Conservation (phyloP, 37 sponge, comb jelly and placozoan genomes). For the Beroe forskalii region DNA sequence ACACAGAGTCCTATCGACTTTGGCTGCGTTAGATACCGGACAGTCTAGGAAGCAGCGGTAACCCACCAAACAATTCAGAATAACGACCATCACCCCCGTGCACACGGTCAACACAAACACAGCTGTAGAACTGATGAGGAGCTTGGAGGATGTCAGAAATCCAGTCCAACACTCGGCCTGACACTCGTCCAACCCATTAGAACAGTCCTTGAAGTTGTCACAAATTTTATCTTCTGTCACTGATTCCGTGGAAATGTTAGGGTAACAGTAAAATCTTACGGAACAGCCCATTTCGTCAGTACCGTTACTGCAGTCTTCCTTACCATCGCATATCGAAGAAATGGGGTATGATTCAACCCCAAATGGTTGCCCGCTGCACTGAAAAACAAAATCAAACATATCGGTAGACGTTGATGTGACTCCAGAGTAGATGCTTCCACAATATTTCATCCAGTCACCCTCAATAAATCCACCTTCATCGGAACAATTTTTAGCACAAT, state of each 20-base stretch:
- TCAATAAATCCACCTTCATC: background rate
- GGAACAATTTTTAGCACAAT: background rate
- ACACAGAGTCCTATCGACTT: background rate
- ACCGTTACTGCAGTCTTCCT: constrained; percentile 23
- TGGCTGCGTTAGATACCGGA: background rate
- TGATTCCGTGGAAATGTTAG: background rate
- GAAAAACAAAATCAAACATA: background rate
- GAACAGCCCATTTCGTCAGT: background rate
- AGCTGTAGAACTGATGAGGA: background rate
- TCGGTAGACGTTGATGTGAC: background rate
- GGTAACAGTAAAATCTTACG: background rate
- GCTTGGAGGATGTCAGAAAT: background rate
- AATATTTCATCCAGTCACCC: background rate
- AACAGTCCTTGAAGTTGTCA: constrained; percentile 35
- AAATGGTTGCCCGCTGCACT: background rate
- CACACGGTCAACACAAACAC: background rate
- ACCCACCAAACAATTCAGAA: background rate
- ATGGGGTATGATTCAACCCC: background rate
- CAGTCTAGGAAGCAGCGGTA: background rate
- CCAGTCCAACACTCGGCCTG: background rate
- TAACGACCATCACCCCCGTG: background rate
- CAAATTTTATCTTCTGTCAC: background rate
- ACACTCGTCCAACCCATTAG: constrained; percentile 37
- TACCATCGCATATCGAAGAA: background rate
- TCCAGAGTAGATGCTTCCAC: background rate